Evolutionary conservation across 2,888 invertebrate genomes (phyloP).

Genomic region (Dryococelus australis): DNA sequence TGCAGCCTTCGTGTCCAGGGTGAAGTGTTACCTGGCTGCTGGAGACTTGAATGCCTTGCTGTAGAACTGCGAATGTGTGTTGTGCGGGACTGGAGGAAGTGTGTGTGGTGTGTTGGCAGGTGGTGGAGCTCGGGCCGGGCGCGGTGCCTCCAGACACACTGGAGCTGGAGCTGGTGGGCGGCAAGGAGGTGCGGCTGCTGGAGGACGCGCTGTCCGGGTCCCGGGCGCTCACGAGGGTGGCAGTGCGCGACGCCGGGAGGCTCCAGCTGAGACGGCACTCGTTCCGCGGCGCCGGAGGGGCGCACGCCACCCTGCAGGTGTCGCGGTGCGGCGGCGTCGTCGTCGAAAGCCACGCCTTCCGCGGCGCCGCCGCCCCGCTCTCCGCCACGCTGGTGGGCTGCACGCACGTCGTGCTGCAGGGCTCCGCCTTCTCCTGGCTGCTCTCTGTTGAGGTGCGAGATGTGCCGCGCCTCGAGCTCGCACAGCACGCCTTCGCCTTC

Average conservation of each 20-base stretch:
- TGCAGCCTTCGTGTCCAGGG: too few relatives aligned
- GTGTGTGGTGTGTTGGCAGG: constrained; percentile 44
- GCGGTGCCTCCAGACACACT: constrained; percentile 67
- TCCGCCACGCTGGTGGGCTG: constrained; percentile 68
- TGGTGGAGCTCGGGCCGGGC: constrained; percentile 57
- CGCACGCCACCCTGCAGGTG: constrained; percentile 62
- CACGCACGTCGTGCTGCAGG: constrained; percentile 66
- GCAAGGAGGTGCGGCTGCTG: constrained; percentile 64
- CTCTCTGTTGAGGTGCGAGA: constrained; percentile 67
- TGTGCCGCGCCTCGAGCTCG: constrained; percentile 65
- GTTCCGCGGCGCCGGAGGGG: constrained; percentile 66
- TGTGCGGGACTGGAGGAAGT: too few relatives aligned
- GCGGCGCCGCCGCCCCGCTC: constrained; percentile 69
- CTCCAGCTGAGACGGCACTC: constrained; percentile 67
- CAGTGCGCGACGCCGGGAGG: constrained; percentile 62
- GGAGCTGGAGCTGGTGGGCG: constrained; percentile 63
- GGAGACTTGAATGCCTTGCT: too few relatives aligned
- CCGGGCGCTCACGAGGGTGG: constrained; percentile 64
- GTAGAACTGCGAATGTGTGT: too few relatives aligned
- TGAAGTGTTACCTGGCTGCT: too few relatives aligned
- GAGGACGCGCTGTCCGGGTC: constrained; percentile 66
- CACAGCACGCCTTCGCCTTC: constrained; percentile 69
- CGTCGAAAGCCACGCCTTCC: constrained; percentile 70
- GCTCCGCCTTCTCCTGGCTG: constrained; percentile 72
- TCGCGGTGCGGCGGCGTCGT: constrained; percentile 66